phyloP scores from a whole-genome alignment of 2,888 invertebrate genomes.

The Orthonychiurus folsomi region DNA sequence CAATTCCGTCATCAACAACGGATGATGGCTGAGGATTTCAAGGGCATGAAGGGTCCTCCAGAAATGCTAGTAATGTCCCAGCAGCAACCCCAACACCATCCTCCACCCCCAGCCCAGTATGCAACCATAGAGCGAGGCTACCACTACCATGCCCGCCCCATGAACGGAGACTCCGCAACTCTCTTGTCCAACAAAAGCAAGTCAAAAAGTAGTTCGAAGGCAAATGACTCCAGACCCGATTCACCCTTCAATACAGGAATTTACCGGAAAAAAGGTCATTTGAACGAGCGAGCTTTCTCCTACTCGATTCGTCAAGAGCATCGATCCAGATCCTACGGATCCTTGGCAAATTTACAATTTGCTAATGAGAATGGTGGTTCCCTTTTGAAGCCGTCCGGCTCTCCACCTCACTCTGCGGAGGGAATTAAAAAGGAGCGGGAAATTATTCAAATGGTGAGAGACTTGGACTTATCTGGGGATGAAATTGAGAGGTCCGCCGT shows the following conservation, averaged over 20 bases:
- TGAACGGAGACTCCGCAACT: slow-evolving; percentile 39
- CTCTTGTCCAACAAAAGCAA: slow-evolving; percentile 39
- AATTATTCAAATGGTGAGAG: slow-evolving; percentile 88
- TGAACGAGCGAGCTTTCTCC: slow-evolving; percentile 86
- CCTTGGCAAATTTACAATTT: slow-evolving; percentile 81
- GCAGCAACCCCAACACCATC: background rate
- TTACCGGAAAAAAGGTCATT: slow-evolving; percentile 79
- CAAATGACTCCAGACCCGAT: slow-evolving; percentile 18
- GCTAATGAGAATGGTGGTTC: slow-evolving; percentile 35
- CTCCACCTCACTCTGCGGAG: slow-evolving; percentile 46
- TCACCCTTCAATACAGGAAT: slow-evolving; percentile 70
- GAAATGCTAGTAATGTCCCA: slow-evolving; percentile 29
- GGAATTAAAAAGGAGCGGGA: slow-evolving; percentile 81
- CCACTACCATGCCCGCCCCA: slow-evolving; percentile 34
- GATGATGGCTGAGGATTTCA: slow-evolving; percentile 23
- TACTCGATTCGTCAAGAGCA: slow-evolving; percentile 91
- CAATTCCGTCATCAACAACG: slow-evolving; percentile 38
- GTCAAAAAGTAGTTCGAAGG: slow-evolving; percentile 34
- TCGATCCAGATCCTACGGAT: slow-evolving; percentile 83
- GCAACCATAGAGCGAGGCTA: slow-evolving; percentile 40
- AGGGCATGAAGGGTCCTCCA: slow-evolving; percentile 24
- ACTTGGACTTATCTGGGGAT: slow-evolving; percentile 70
- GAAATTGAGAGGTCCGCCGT: slow-evolving; percentile 53
- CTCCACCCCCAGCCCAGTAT: slow-evolving; percentile 32
- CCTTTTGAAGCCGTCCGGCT: slow-evolving; percentile 33